phyloP scores from a whole-genome alignment of 1,140 invertebrate genomes.

The Hyles vespertilio region DNA sequence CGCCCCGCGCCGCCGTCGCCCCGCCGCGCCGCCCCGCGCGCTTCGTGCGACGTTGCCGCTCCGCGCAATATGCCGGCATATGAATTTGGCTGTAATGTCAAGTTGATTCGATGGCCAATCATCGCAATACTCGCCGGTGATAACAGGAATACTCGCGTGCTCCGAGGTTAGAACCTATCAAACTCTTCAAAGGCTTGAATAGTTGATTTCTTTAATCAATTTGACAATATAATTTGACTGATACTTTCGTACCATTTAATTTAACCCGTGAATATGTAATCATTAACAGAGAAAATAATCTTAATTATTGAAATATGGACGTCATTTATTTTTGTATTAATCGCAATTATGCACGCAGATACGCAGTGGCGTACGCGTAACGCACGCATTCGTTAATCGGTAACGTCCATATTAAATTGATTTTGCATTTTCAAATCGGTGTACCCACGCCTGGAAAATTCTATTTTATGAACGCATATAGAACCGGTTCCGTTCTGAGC shows the following conservation, averaged over 20 bases:
- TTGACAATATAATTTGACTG: too few species aligned
- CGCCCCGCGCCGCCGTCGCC: slow-evolving; percentile 15
- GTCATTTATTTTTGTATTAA: too few species aligned
- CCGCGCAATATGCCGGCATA: slow-evolving; percentile 23
- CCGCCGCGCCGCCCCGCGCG: slow-evolving; percentile 18
- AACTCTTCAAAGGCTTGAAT: too few species aligned
- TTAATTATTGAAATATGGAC: too few species aligned
- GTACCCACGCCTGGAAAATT: too few species aligned
- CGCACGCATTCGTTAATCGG: background rate
- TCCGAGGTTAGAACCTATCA: too few species aligned
- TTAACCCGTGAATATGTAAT: too few species aligned
- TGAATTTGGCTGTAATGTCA: slow-evolving; percentile 37
- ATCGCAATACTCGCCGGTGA: slow-evolving; percentile 2
- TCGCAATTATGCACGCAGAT: background rate
- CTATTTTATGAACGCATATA: too few species aligned
- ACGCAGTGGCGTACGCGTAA: too few species aligned
- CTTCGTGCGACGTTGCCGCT: slow-evolving; percentile 55
- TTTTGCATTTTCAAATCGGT: background rate
- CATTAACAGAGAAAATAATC: too few species aligned
- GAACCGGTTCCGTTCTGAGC: background rate
- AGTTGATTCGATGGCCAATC: slow-evolving; percentile 20
- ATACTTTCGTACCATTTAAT: too few species aligned
- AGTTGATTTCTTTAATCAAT: too few species aligned
- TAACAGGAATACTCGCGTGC: background rate
- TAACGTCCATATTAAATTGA: background rate